Base-by-base conservation (phyloP, 2,888 invertebrate species). In the Brachynemurus nebulosus region DNA sequence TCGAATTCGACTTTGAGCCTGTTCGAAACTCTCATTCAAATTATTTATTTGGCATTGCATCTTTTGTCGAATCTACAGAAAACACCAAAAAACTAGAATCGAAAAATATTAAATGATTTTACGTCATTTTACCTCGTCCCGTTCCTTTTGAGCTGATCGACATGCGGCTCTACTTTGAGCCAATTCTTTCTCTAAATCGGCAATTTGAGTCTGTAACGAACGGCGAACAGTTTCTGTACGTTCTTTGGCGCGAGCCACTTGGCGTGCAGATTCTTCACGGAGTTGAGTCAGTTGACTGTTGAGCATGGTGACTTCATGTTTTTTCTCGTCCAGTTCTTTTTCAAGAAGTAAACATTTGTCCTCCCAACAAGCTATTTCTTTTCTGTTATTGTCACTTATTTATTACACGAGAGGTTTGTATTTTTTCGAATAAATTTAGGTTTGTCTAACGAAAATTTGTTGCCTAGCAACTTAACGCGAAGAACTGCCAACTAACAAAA, bases 21-120 rank as follows among this genome's bases (percentile, higher is more conserved):
- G 67, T 45, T 78, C 75, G 51, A 80, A 78, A 51, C 76, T 78
- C 54, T 80, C 79, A 54, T 76, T 77, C 47, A 80, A 59, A 53
- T 70, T 74, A 48, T 70, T 74, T 38, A 80, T 72, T 57, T 80
- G 79, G 14, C 73, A 66, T 54, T 80, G 78, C 74, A 80, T 78
- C 48, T 76, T 74, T 57, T 78, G 77, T 42, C 80, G 69, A 34
- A 79, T 74, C 76, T 76, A 18, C 18, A 20, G 8, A 20, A 39
- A 40, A 42, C 2, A 30, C n/a, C 19, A 30, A 33, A n/a, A 3
- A 23, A 17, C 19, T 17, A 8, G 7, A 18, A 12, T n/a, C n/a
- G n/a, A 34, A 5, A 11, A 35, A 14, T 35, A 5, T 35, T 14
- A 2, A 35, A 11, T 12, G 9, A 42, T 18, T 30, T 34, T 45